Evolutionary conservation across 2,113 vertebrate species (phyloP).

Genomic region (Apteryx mantelli): DNA sequence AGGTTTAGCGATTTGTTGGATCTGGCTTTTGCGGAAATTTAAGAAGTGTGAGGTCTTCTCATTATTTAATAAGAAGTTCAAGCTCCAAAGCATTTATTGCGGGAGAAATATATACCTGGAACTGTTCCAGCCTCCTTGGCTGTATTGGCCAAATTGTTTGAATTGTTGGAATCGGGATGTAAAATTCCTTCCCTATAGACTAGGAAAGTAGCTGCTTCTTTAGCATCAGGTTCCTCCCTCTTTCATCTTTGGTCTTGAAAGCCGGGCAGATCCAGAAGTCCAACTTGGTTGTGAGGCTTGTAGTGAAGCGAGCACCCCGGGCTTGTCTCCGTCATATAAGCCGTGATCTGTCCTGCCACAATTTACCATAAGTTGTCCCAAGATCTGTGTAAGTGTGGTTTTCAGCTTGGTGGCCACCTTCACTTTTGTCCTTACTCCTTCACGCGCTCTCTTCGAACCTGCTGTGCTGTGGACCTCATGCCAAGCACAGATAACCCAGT

Average conservation of each 20-base stretch:
- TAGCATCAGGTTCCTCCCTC: neutral
- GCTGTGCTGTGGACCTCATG: too few relatives aligned
- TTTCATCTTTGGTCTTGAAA: neutral
- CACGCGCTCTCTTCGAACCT: neutral
- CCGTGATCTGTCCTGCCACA: fast-evolving
- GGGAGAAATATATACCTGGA: neutral
- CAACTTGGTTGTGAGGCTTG: neutral
- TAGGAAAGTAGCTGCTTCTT: neutral
- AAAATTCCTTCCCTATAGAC: neutral
- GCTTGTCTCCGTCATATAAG: neutral
- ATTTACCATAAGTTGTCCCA: neutral
- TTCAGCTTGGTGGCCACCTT: neutral
- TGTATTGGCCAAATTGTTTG: neutral
- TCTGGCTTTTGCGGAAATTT: neutral
- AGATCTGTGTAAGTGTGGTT: neutral
- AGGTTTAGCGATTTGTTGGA: neutral
- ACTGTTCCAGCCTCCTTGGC: neutral
- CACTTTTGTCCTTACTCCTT: neutral
- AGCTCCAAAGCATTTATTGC: neutral
- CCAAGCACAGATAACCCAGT: too few relatives aligned
- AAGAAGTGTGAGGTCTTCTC: neutral
- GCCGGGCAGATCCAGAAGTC: neutral
- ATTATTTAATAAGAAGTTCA: neutral
- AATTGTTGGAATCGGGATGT: neutral
- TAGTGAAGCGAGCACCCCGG: too few relatives aligned